Evolutionary conservation across 2,113 vertebrate genomes (phyloP).

Genomic region (Thalassoma bifasciatum): DNA sequence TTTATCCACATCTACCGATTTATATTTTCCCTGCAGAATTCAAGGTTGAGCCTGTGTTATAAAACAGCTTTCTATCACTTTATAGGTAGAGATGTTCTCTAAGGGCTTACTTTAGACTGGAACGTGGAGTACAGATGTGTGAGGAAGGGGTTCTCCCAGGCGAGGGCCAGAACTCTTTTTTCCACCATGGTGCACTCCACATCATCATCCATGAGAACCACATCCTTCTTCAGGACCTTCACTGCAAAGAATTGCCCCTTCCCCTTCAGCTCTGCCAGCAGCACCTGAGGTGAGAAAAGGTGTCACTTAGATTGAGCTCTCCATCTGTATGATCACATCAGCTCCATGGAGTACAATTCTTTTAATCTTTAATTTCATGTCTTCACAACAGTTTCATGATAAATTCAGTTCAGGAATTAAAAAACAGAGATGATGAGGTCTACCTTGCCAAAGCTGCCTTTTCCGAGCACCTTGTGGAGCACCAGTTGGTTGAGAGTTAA

Average conservation of each 20-base stretch:
- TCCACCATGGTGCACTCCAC: constrained; percentile 99
- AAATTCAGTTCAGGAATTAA: not conserved
- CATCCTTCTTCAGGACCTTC: constrained; percentile 96
- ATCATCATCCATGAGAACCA: constrained; percentile 97
- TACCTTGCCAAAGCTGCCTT: constrained; percentile 99
- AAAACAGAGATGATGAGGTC: not conserved
- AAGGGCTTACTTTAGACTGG: constrained; percentile 90
- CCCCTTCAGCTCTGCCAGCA: constrained; percentile 94
- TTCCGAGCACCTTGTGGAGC: constrained; percentile 96
- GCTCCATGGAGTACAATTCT: constrained; percentile 7
- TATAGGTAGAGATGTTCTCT: not conserved
- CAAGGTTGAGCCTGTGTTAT: constrained; percentile 58
- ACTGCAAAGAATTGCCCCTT: constrained; percentile 91
- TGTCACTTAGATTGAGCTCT: constrained; percentile 11
- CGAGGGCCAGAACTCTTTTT: constrained; percentile 94
- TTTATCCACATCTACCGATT: constrained; percentile 39
- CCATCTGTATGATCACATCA: constrained; percentile 4
- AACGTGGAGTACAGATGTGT: constrained; percentile 96
- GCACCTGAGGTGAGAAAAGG: constrained; percentile 84
- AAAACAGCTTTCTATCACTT: constrained; percentile 4
- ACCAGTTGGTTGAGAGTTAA: constrained; percentile 87
- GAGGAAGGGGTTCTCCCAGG: constrained; percentile 96
- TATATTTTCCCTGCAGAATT: constrained; percentile 48
- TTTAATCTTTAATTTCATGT: too few species aligned
- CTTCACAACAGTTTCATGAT: not conserved